Evolutionary conservation across 2,113 vertebrate genomes (phyloP).

Genomic region (Barnardius zonarius): DNA sequence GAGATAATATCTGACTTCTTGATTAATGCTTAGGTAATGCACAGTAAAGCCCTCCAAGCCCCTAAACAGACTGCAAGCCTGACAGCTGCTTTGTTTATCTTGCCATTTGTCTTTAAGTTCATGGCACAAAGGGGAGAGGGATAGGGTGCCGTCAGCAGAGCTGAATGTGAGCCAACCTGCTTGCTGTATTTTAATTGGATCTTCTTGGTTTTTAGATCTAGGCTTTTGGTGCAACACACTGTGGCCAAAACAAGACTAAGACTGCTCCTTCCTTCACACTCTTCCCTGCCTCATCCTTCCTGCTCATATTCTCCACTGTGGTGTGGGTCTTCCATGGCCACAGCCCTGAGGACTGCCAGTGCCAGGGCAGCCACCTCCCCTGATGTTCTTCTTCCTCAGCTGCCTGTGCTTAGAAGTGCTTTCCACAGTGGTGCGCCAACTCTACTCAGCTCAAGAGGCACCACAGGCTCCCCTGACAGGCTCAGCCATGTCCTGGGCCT

Average conservation of each 20-base stretch:
- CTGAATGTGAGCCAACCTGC: neutral
- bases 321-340: fast-evolving
- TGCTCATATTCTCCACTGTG: fast-evolving
- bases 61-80: neutral
- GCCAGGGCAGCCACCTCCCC: too few species aligned
- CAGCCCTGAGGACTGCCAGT: neutral
- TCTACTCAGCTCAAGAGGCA: neutral
- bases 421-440: neutral
- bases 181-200: neutral
- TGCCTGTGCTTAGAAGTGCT: too few species aligned
- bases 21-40: neutral
- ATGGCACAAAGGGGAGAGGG: neutral
- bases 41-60: neutral
- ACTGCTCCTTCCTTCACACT: neutral
- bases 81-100: neutral
- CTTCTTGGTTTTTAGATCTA: neutral
- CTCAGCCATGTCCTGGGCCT: neutral
- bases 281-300: neutral
- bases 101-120: neutral
- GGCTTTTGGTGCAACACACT: neutral
- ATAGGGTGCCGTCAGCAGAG: neutral
- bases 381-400: neutral
- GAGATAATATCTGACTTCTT: neutral
- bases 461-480: neutral
- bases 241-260: neutral